These are phyloP conservation scores for Ciconia nigra DNA, from an alignment of 2,797 vertebrate genomes.

Conservation along the genomic window DNA sequence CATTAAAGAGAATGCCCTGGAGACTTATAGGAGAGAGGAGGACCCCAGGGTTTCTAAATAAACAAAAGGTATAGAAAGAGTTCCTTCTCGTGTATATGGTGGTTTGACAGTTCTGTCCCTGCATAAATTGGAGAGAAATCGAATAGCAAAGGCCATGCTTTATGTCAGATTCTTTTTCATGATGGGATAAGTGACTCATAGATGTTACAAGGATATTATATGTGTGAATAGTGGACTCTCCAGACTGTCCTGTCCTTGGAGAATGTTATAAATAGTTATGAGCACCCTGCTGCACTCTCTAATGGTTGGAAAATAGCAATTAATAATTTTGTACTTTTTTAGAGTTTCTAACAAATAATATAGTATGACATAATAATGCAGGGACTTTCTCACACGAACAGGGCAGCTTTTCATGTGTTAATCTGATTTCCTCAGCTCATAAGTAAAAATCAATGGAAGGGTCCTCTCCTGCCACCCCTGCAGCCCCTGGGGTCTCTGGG, in stretches of 20 bases:
- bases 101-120: neutral
- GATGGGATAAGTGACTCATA: slow-evolving; percentile 3
- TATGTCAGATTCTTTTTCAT: neutral
- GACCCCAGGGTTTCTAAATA: neutral
- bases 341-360: neutral
- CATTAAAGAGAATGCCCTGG: neutral
- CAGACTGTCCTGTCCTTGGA: slow-evolving; percentile 10
- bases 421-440: neutral
- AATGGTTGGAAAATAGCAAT: slow-evolving; percentile 4
- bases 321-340: neutral
- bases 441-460: neutral
- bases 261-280: slow-evolving; percentile 10
- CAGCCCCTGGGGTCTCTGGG: neutral
- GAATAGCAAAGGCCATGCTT: neutral
- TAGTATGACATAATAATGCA: neutral
- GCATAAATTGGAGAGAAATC: neutral
- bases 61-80: neutral
- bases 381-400: neutral
- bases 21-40: neutral
- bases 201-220: neutral
- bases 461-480: neutral
- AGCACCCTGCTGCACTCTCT: slow-evolving; percentile 9
- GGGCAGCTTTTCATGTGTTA: neutral
- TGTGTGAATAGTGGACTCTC: neutral
- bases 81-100: neutral